Evolutionary conservation across 2,797 vertebrate genomes (phyloP).

Genomic region (Bradypus variegatus): DNA sequence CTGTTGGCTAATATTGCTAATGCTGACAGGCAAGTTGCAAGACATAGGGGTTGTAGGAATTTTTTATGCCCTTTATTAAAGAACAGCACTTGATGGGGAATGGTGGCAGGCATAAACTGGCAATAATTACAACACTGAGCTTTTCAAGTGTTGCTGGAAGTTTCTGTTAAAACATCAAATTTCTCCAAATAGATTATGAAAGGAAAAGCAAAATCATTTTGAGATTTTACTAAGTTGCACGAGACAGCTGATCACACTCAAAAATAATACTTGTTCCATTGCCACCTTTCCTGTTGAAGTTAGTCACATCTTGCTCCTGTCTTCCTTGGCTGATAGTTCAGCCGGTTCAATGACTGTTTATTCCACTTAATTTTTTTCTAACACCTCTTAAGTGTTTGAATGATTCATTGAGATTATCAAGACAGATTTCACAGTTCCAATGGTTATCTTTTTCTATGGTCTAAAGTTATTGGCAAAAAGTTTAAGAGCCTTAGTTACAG

Average conservation of each 20-base stretch:
- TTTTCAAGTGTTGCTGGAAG: background rate
- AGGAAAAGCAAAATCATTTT: background rate
- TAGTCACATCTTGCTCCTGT: background rate
- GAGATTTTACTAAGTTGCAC: background rate
- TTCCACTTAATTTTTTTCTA: background rate
- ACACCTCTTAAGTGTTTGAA: background rate
- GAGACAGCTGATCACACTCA: background rate
- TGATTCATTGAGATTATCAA: background rate
- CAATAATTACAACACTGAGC: background rate
- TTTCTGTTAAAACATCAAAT: background rate
- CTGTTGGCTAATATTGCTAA: background rate
- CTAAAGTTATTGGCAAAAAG: background rate
- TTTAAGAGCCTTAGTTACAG: background rate
- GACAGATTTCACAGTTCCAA: background rate
- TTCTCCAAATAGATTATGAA: slow-evolving; percentile 19
- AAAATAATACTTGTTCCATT: background rate
- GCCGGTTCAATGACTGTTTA: background rate
- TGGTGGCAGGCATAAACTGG: background rate
- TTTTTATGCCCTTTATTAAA: background rate
- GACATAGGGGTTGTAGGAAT: background rate
- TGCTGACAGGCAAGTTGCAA: background rate
- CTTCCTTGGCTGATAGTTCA: background rate
- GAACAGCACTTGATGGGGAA: background rate
- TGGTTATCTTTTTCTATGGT: background rate
- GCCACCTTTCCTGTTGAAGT: background rate